Percentiles rank a stretch among this genome's conserved stretches.
Evolutionary conservation across 2,113 vertebrate species (phyloP).

Genomic region (Cranoglanis bouderius): DNA sequence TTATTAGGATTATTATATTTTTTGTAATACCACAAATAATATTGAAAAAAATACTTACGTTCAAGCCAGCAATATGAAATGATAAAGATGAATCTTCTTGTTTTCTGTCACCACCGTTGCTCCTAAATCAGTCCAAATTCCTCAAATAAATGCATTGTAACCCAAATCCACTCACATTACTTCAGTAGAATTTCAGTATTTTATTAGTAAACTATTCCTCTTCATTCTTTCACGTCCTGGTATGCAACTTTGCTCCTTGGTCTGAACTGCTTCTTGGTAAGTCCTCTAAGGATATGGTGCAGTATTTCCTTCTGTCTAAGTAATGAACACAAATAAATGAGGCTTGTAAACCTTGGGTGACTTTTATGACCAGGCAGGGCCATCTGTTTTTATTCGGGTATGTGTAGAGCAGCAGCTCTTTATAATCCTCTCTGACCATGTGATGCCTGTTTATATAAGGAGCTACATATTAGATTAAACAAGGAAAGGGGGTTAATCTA

Average conservation of each 20-base stretch:
- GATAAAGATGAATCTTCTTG: background rate
- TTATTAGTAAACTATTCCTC: background rate
- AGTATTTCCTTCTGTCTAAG: conserved; percentile 15
- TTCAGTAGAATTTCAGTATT: background rate
- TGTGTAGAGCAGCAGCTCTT: background rate
- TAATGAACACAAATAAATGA: conserved; percentile 39
- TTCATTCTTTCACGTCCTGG: background rate
- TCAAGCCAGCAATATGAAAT: background rate
- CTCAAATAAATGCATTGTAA: background rate
- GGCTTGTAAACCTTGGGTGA: conserved; percentile 25
- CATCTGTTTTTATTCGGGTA: conserved; percentile 30
- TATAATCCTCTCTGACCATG: conserved; percentile 1
- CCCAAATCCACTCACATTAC: background rate
- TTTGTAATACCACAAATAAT: background rate
- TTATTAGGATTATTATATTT: background rate
- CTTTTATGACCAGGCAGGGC: conserved; percentile 28
- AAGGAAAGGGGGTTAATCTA: background rate
- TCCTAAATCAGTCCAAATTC: background rate
- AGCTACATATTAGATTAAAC: conserved; percentile 29
- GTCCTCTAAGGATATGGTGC: background rate
- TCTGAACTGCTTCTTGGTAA: background rate
- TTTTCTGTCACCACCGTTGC: background rate
- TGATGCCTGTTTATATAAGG: conserved; percentile 27
- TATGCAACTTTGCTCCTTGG: background rate
- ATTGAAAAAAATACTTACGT: conserved; percentile 29